Evolutionary conservation across 2,888 invertebrate species (phyloP).

Genomic region (Altica lythri): DNA sequence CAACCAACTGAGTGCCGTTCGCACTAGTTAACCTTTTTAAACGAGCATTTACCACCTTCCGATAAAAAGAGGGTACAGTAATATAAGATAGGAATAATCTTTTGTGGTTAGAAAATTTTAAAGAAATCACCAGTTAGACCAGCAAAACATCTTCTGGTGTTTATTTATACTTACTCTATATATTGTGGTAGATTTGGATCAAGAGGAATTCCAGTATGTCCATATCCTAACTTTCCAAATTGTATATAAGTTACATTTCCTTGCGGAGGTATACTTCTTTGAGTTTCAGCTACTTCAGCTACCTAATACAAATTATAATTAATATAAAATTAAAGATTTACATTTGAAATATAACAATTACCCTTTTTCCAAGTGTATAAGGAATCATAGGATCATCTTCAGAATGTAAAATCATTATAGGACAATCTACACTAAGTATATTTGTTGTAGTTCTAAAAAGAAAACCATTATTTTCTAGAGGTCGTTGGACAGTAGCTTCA

Average conservation of each 20-base stretch:
- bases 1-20: too few species aligned
- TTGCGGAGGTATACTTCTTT: constrained; percentile 40
- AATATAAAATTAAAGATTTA: background rate
- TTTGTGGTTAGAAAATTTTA: too few species aligned
- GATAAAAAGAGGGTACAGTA: too few species aligned
- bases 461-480: constrained; percentile 50
- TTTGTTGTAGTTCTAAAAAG: constrained; percentile 46
- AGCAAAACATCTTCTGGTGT: too few species aligned
- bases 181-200: constrained; percentile 46
- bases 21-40: too few species aligned
- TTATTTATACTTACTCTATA: constrained; percentile 47
- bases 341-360: constrained; percentile 27
- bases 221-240: constrained; percentile 42
- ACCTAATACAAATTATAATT: constrained; percentile 12
- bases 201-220: constrained; percentile 45
- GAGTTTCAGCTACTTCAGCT: constrained; percentile 36
- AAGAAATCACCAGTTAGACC: too few species aligned
- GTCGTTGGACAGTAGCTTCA: constrained; percentile 47
- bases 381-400: constrained; percentile 51
- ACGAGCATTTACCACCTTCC: too few species aligned
- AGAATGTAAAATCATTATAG: constrained; percentile 52
- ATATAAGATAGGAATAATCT: too few species aligned
- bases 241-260: constrained; percentile 44
- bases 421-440: constrained; percentile 48
- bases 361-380: constrained; percentile 46